phyloP scores from a whole-genome alignment of 2,888 invertebrate species.

The Tanaodytes sp. region DNA sequence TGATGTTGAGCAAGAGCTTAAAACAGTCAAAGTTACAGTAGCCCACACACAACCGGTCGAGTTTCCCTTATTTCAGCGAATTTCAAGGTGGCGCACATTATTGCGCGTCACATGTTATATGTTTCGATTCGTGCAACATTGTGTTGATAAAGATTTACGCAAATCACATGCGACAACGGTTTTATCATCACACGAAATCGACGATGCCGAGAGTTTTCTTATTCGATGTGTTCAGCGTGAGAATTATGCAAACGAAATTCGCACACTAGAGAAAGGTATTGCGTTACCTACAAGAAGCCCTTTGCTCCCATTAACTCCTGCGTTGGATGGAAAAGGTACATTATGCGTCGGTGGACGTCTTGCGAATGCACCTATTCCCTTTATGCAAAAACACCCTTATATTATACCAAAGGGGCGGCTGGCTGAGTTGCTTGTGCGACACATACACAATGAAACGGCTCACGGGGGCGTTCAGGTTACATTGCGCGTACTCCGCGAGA shows the following conservation, averaged over 20 bases:
- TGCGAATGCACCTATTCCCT: not conserved
- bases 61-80: not conserved
- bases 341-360: constrained; percentile 4
- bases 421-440: not conserved
- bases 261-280: not conserved
- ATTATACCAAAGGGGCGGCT: not conserved
- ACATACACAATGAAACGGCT: too few relatives aligned
- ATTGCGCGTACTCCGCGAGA: too few relatives aligned
- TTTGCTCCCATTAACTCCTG: constrained; percentile 1
- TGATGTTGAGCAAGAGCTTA: not conserved
- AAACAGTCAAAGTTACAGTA: not conserved
- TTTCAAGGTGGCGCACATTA: constrained; percentile 4
- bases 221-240: not conserved
- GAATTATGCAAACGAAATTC: not conserved
- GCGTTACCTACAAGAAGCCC: not conserved
- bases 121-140: not conserved
- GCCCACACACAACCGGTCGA: not conserved
- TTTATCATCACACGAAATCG: not conserved
- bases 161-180: too few relatives aligned
- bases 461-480: too few relatives aligned
- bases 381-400: not conserved
- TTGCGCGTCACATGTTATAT: constrained; percentile 5
- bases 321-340: not conserved
- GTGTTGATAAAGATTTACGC: not conserved
- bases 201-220: not conserved